Evolutionary conservation across 37 sponge, comb jelly and placozoan species (phyloP), one percentile per base, ranked within the genome.

Genomic region (Trichoplax adhaerens): DNA sequence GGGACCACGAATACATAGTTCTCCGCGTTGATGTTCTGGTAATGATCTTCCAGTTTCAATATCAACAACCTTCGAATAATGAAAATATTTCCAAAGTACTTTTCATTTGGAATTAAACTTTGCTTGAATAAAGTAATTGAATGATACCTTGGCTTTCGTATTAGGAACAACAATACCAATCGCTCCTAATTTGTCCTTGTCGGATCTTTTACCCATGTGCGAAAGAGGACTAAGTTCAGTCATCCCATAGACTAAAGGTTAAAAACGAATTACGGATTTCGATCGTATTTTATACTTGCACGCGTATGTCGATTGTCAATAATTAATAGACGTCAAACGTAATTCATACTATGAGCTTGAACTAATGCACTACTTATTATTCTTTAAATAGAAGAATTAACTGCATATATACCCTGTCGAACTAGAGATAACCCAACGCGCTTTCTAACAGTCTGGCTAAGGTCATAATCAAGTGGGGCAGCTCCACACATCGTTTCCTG

Each of bases 391-490:
- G 29, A 29, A 29, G 29, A 29, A 29, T 29, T 29, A 29, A 29
- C 29, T 29, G 29, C 29, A 29, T 29, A 29, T 29, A 29, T 29
- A 29, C 29, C 29, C 29, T 29, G 29, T 29, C 29, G 29, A 29
- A 29, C 29, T 29, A 29, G 29, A 29, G 29, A 29, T 29, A 29
- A 29, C 29, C 29, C 29, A 29, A 29, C 29, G 29, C 29, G 29
- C 29, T 29, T 29, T 29, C 29, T 29, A 29, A 29, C 82, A 48
- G 74, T 77, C 51, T 74, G 49, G 0, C 73, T 76, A 50, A 85
- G 4, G 3, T 93, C 89, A 50, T 76, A 81, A 53, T 86, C 78
- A 62, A 88, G 71, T 4, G 94, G 94, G 55, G 94, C 94, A 58
- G 94, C 88, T 0, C 82, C 94, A 67, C 77, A 65, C 46, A 85